Evolutionary conservation across 2,888 invertebrate genomes (phyloP), one percentile per base, ranked within the genome.

Genomic region (Vesta saturnalis): DNA sequence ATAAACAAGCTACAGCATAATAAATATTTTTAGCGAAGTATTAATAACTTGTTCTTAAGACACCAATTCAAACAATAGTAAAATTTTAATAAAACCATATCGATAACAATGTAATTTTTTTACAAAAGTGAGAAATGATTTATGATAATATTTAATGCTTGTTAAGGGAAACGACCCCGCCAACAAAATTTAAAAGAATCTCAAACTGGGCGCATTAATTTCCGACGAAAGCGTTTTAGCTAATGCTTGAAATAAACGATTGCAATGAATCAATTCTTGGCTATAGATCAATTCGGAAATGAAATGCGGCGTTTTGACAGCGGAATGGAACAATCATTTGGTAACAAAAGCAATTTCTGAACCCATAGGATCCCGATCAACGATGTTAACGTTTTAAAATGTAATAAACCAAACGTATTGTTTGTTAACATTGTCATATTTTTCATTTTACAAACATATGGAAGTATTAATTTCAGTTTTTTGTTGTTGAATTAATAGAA

Each of bases 211-310:
- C 70, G 69, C 72, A 73, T 73, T 72, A 72, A 72, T 72, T 72
- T 69, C 58, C 71, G 71, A 75, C 59, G 30, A 69, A 72, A 72
- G 72, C 71, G 72, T 74, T 76, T 75, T 70, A 72, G 74, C 73
- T 76, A 75, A 74, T 75, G 73, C 67, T 67, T 63, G 72, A 74
- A 72, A 74, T 74, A 74, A 76, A 75, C 73, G 74, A 70, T 73
- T 69, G 70, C 72, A 72, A 75, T 74, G 74, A 75, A 76, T 76
- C 76, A 76, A 75, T 76, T 73, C 73, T 18, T 58, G 66, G 70
- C 75, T 70, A 72, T 73, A 73, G 72, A 75, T 75, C 75, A 73
- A 69, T 69, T 71, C 66, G 19, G 62, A 71, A 72, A 73, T 65
- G 68, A 74, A 73, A 72, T 71, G 67, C 67, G 66, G 69, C 58